These are phyloP conservation scores for Trinorchestia longiramus DNA, from an alignment of 1,140 invertebrate genomes.

Conservation along the genomic window DNA sequence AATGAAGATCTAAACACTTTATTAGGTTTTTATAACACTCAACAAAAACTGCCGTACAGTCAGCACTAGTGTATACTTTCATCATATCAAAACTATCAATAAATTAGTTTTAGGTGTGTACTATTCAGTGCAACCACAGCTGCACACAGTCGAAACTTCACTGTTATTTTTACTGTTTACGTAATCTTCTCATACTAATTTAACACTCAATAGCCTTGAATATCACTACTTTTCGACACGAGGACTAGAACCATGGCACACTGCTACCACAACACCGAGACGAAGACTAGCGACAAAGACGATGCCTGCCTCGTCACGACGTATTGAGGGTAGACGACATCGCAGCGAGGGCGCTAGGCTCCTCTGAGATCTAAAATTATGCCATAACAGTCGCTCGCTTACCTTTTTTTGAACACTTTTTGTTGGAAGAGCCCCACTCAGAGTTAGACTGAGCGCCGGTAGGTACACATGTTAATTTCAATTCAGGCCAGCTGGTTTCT, in stretches of 20 bases:
- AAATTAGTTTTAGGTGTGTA: not conserved
- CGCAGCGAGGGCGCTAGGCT: not conserved
- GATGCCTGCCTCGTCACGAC: not conserved
- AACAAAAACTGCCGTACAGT: not conserved
- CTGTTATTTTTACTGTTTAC: not conserved
- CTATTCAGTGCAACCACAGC: not conserved
- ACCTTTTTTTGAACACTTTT: not conserved
- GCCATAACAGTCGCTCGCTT: conserved; percentile 8
- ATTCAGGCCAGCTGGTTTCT: not conserved
- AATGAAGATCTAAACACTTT: not conserved
- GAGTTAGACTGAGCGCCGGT: not conserved
- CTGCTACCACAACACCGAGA: not conserved
- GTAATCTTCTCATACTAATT: not conserved
- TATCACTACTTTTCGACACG: not conserved
- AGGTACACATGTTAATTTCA: not conserved
- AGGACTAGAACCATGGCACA: not conserved
- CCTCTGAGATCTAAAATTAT: conserved; percentile 35
- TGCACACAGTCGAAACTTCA: not conserved
- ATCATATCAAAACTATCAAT: not conserved
- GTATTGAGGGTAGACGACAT: not conserved
- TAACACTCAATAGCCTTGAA: not conserved
- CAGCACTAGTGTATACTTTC: not conserved
- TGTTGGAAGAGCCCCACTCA: not conserved
- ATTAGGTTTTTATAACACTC: not conserved
- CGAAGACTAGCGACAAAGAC: not conserved